phyloP scores from a whole-genome alignment of 2,113 vertebrate genomes.

The Misgurnus mizolepis region DNA sequence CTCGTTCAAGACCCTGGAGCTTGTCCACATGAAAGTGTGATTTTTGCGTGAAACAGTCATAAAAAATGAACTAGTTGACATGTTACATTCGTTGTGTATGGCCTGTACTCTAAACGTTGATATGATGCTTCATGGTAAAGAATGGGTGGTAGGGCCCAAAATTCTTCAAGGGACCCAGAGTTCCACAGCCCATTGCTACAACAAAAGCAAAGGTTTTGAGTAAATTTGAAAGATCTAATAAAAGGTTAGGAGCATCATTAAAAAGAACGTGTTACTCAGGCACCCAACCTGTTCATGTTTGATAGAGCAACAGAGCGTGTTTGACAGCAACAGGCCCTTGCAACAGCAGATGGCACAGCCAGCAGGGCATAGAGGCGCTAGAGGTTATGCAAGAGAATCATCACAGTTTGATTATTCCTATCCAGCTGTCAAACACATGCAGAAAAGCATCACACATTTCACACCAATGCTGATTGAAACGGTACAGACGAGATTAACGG shows the following conservation, averaged over 20 bases:
- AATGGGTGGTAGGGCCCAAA: too few relatives aligned
- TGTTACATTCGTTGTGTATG: too few relatives aligned
- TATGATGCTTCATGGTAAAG: too few relatives aligned
- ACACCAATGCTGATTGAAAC: slow-evolving; percentile 57
- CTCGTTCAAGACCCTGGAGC: too few relatives aligned
- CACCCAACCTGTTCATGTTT: slow-evolving; percentile 20
- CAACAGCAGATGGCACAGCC: slow-evolving; percentile 77
- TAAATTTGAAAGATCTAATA: background rate
- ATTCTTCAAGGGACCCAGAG: too few relatives aligned
- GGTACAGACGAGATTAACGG: background rate
- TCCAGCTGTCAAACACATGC: slow-evolving; percentile 39
- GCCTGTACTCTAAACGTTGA: too few relatives aligned
- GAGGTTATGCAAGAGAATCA: slow-evolving; percentile 78
- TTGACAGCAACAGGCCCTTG: slow-evolving; percentile 64
- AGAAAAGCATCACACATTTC: slow-evolving; percentile 64
- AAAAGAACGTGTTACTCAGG: slow-evolving; percentile 4
- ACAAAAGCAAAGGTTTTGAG: background rate
- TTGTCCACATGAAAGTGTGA: too few relatives aligned
- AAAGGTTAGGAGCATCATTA: slow-evolving; percentile 2
- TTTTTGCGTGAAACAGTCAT: too few relatives aligned
- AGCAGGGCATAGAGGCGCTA: slow-evolving; percentile 74
- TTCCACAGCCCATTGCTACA: too few relatives aligned
- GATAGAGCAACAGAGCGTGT: slow-evolving; percentile 55
- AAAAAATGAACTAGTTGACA: background rate
- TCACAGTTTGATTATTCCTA: slow-evolving; percentile 50